A percentile compares a stretch with the other conserved stretches of the same genome.
These are phyloP conservation scores for Lithophane leautieri DNA, from an alignment of 2,888 invertebrate genomes.

Conservation along the genomic window DNA sequence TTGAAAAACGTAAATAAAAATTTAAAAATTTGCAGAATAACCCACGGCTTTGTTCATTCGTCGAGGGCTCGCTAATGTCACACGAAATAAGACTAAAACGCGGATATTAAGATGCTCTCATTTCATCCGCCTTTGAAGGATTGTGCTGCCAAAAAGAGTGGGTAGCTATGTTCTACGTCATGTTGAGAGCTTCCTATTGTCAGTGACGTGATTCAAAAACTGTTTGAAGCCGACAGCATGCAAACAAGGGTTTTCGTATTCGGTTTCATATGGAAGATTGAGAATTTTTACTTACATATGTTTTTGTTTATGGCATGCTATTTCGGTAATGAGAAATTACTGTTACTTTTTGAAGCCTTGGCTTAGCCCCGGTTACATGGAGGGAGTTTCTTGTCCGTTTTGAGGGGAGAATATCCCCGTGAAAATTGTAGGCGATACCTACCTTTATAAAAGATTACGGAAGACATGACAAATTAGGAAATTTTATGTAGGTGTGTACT, in stretches of 20 bases:
- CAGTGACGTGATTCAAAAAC: conserved; percentile 61
- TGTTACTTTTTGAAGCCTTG: conserved; percentile 3
- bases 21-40: conserved; percentile 60
- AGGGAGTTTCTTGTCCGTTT: neutral
- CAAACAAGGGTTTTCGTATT: conserved; percentile 61
- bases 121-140: conserved; percentile 85
- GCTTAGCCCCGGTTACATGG: neutral
- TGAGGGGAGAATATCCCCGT: neutral
- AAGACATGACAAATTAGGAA: neutral
- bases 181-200: conserved; percentile 67
- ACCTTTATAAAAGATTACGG: neutral
- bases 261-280: conserved; percentile 53
- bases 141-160: conserved; percentile 83
- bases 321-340: conserved; percentile 34
- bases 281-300: conserved; percentile 53
- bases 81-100: conserved; percentile 88
- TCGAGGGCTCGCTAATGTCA: conserved; percentile 83
- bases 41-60: conserved; percentile 71
- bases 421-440: neutral
- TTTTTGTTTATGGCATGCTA: conserved; percentile 35
- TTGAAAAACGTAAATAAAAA: too few species aligned
- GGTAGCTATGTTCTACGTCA: conserved; percentile 79
- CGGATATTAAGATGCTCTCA: conserved; percentile 86
- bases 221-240: conserved; percentile 58
- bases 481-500: neutral